Base-by-base conservation (phyloP, 2,797 vertebrate genomes). In the Fratercula arctica region DNA sequence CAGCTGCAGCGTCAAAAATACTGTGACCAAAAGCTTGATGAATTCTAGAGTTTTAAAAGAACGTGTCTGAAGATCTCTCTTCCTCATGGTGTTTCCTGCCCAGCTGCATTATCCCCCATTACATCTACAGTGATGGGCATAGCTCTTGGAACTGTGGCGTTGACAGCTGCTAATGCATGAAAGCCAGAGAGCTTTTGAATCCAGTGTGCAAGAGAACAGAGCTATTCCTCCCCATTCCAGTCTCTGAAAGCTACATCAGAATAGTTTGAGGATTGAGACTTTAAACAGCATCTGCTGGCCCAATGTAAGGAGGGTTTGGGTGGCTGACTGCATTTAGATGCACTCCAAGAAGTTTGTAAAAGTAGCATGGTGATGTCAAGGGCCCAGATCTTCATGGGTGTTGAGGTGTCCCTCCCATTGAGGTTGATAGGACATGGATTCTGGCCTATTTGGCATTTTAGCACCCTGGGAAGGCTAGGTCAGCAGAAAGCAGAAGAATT, bases 181-280 rank as follows among this genome's bases (percentile, higher is more conserved):
- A 84, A 93, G 56, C 64, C 90, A 77, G 88, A 80, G 64, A 70
- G 41, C 67, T 95, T 73, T 89, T 12, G 13, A 92, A 87, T 31
- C 61, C 43, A n/a, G 12, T 1, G 8, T 35, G 46, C 51, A 64
- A 67, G 16, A 59, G 41, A 21, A 50, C 12, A 46, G 63, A 90
- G 43, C 11, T 53, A 18, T 59, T 75, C 43, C 45, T 83, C 53
- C 21, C 20, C 41, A 21, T 46, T 86, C 75, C 72, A 79, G 35
- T 19, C 69, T 77, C 53, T 46, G 63, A 69, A 74, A 76, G n/a
- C 70, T 86, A 33, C 35, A 76, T 20, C 9, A 73, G 41, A 90
- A 46, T 2, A 8, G 18, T 63, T 79, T 77, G 35, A 8, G 31
- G 67, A 85, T 3, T 28, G 43, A 67, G 54, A 48, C 20, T 86